These are phyloP conservation scores for Arbacia lixula DNA, from an alignment of 53 echinoderm and acorn worm species.

Conservation along the genomic window DNA sequence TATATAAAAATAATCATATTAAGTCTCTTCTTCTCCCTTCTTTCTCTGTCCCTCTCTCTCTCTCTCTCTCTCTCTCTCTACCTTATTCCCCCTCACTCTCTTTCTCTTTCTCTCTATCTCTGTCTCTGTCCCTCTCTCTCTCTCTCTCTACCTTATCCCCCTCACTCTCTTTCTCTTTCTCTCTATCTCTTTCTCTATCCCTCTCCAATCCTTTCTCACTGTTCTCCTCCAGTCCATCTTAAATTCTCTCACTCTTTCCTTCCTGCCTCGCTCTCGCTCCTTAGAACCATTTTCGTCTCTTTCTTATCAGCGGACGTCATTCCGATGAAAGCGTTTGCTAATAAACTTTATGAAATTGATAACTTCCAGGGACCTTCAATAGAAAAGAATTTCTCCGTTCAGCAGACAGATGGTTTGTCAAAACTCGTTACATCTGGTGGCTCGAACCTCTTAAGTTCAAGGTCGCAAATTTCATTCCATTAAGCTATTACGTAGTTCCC, in stretches of 20 bases:
- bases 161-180: neutral
- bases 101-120: neutral
- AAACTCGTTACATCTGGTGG: slow-evolving; percentile 14
- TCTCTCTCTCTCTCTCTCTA: neutral
- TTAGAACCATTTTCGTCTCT: too few species aligned
- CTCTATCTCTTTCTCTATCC: neutral
- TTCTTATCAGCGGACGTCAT: slow-evolving; percentile 45
- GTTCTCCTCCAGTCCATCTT: neutral
- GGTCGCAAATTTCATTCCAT: slow-evolving; percentile 20
- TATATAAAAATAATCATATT: too few species aligned
- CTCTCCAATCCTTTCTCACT: neutral
- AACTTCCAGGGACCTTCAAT: slow-evolving; percentile 3
- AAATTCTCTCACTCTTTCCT: neutral
- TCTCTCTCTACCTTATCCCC: neutral
- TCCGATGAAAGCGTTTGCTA: slow-evolving; percentile 17
- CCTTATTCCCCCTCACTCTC: too few species aligned
- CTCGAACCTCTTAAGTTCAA: slow-evolving; percentile 15
- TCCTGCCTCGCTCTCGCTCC: neutral
- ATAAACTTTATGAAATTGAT: slow-evolving; percentile 47
- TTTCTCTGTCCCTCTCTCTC: neutral
- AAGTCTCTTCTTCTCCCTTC: neutral
- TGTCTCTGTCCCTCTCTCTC: too few species aligned
- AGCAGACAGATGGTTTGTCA: slow-evolving; percentile 30
- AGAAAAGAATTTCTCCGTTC: neutral
- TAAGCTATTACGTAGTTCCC: too few species aligned